These are phyloP conservation scores for Gavia stellata DNA, from an alignment of 2,113 vertebrate species.

Conservation along the genomic window DNA sequence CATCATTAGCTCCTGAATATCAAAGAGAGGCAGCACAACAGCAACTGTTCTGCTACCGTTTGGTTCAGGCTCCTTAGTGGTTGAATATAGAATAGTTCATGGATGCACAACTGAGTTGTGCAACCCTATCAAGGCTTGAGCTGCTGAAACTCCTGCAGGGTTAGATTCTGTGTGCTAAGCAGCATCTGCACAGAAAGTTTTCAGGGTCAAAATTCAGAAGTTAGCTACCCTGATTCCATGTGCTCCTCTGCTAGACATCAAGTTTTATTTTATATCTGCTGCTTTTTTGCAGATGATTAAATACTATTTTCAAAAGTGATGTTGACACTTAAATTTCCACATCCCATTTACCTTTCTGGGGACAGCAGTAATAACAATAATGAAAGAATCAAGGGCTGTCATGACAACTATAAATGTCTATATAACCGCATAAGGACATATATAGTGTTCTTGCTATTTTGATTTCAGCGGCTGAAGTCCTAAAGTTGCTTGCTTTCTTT, in stretches of 20 bases:
- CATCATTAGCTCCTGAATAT: slow-evolving; percentile 14
- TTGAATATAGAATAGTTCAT: neutral
- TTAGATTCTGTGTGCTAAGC: neutral
- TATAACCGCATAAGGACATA: neutral
- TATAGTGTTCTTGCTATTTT: neutral
- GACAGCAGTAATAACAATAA: neutral
- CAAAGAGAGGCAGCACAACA: neutral
- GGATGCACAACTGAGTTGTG: neutral
- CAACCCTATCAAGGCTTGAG: neutral
- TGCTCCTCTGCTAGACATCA: neutral
- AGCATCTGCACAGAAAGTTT: neutral
- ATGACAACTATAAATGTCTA: neutral
- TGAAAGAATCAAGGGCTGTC: neutral
- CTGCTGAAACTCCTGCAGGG: neutral
- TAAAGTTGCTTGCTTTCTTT: neutral
- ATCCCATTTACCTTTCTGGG: neutral
- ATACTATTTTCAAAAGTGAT: neutral
- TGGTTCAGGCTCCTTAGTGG: neutral
- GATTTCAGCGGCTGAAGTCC: neutral
- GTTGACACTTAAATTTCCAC: neutral
- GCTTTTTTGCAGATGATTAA: neutral
- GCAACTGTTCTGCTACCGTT: neutral
- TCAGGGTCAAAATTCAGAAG: neutral
- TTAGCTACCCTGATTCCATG: neutral
- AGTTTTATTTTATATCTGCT: neutral